These are phyloP conservation scores for Colostygia pectinataria DNA, from an alignment of 2,888 invertebrate genomes.

Conservation along the genomic window DNA sequence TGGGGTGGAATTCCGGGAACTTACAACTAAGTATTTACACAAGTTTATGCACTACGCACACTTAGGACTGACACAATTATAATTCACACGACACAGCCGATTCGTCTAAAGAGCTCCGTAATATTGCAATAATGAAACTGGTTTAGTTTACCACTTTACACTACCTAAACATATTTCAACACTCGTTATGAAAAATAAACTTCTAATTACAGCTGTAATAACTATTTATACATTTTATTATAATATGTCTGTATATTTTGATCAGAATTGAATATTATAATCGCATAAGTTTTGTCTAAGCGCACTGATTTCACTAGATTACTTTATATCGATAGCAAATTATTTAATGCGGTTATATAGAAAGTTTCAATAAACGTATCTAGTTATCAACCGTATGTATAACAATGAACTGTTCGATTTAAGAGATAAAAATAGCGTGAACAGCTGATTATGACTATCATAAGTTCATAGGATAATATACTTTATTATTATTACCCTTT, in stretches of 20 bases:
- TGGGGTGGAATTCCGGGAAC: constrained; percentile 25
- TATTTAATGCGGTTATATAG: constrained; percentile 52
- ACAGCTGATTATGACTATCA: constrained; percentile 61
- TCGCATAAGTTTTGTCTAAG: constrained; percentile 70
- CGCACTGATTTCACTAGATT: constrained; percentile 69
- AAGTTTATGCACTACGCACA: constrained; percentile 66
- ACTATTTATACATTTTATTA: constrained; percentile 82
- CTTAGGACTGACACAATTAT: constrained; percentile 60
- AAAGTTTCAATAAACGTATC: constrained; percentile 61
- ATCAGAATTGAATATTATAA: constrained; percentile 58
- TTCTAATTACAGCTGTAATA: constrained; percentile 82
- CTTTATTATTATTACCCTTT: constrained; percentile 71
- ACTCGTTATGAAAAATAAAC: constrained; percentile 83
- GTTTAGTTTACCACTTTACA: constrained; percentile 71
- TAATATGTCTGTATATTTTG: constrained; percentile 65
- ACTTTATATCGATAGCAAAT: constrained; percentile 60
- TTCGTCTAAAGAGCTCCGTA: constrained; percentile 69
- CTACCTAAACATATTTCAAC: constrained; percentile 80
- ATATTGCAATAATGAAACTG: constrained; percentile 76
- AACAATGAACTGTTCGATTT: constrained; percentile 63
- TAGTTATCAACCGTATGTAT: constrained; percentile 65
- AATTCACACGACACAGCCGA: constrained; percentile 80
- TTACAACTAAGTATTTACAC: constrained; percentile 60
- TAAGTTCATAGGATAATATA: constrained; percentile 67
- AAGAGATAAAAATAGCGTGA: constrained; percentile 70